A percentile compares a stretch with the other conserved stretches of the same genome.
phyloP scores from a whole-genome alignment of 2,113 vertebrate species.

The Okapia johnstoni region DNA sequence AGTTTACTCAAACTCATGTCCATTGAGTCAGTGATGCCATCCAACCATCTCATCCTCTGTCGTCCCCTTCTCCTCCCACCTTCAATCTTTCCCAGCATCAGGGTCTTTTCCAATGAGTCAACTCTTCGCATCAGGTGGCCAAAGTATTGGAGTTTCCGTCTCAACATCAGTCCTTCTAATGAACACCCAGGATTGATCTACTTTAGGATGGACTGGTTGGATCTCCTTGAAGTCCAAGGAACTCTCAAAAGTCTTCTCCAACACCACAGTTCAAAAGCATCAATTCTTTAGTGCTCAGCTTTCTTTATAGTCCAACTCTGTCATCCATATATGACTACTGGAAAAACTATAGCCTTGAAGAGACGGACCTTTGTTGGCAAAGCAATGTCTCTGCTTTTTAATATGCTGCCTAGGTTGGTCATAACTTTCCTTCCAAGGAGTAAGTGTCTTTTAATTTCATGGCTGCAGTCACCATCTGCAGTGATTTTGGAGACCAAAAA shows the following conservation, averaged over 20 bases:
- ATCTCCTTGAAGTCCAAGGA: background rate
- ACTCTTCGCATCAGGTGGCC: background rate
- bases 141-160: background rate
- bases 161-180: background rate
- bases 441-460: background rate
- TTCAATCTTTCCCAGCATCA: background rate
- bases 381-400: background rate
- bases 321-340: too few relatives aligned
- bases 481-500: background rate
- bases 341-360: too few relatives aligned
- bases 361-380: too few relatives aligned
- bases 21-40: background rate
- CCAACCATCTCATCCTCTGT: background rate
- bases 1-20: background rate
- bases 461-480: background rate
- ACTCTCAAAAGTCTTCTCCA: background rate
- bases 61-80: accelerated
- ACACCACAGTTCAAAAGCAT: background rate
- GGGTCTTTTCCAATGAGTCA: background rate
- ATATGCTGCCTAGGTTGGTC: background rate
- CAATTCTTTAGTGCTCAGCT: background rate
- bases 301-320: background rate
- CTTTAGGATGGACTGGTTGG: background rate
- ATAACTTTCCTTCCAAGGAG: background rate
- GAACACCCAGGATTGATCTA: background rate